Evolutionary conservation across 2,888 invertebrate genomes (phyloP).

Genomic region (Apotomis turbidana): DNA sequence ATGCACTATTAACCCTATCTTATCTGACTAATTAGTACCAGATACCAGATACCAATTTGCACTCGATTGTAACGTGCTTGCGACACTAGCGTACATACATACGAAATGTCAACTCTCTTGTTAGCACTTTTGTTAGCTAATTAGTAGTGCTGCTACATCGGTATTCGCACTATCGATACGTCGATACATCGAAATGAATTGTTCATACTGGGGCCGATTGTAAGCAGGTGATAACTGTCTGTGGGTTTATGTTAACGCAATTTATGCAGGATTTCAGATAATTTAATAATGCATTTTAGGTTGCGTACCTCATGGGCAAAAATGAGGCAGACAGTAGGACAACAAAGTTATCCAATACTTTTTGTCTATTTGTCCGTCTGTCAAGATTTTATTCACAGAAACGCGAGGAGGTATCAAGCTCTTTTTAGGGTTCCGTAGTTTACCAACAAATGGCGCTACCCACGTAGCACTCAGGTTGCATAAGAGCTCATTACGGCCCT

Average conservation of each 20-base stretch:
- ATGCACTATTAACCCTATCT: constrained; percentile 41
- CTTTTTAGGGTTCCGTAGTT: too few relatives aligned
- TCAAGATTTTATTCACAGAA: too few relatives aligned
- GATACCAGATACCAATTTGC: constrained; percentile 75
- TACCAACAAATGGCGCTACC: too few relatives aligned
- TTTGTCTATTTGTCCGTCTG: too few relatives aligned
- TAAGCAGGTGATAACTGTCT: neutral
- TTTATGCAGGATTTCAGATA: neutral
- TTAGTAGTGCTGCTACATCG: constrained; percentile 52
- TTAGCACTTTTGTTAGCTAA: constrained; percentile 66
- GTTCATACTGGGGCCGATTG: constrained; percentile 16
- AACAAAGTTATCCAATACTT: too few relatives aligned
- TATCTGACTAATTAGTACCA: constrained; percentile 54
- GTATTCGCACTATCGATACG: constrained; percentile 32
- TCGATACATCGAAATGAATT: constrained; percentile 17
- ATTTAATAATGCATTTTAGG: too few relatives aligned
- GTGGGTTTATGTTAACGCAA: neutral
- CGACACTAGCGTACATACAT: constrained; percentile 60
- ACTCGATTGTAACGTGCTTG: constrained; percentile 61
- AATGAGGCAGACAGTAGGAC: too few relatives aligned
- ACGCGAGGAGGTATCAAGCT: too few relatives aligned
- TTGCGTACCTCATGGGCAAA: too few relatives aligned
- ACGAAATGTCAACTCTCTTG: constrained; percentile 73
- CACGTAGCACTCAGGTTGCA: too few relatives aligned
- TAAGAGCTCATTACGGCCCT: too few relatives aligned